Conservation (phyloP, 2,888 invertebrate species). For the Drosophila flavopinicola region DNA sequence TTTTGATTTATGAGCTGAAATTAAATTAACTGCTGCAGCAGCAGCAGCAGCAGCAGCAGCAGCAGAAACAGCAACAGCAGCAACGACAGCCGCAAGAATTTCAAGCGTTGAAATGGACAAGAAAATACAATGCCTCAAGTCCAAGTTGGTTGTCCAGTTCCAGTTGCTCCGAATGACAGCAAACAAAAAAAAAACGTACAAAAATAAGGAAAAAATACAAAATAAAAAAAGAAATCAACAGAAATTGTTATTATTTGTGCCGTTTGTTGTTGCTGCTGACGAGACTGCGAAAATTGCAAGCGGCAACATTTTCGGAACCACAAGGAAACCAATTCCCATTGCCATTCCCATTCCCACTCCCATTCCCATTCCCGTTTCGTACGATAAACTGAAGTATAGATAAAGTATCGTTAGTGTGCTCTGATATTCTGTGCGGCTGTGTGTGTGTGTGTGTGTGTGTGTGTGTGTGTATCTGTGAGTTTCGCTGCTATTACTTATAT, state of each 20-base stretch:
- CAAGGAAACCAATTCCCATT: constrained; percentile 57
- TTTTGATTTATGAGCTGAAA: constrained; percentile 81
- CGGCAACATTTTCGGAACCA: constrained; percentile 51
- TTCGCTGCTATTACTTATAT: constrained; percentile 28
- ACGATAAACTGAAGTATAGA: constrained; percentile 66
- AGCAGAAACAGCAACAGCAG: constrained; percentile 21
- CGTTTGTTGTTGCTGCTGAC: constrained; percentile 42
- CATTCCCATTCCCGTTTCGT: constrained; percentile 32
- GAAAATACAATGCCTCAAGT: constrained; percentile 58
- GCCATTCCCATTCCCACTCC: constrained; percentile 21
- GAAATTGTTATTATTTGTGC: constrained; percentile 62
- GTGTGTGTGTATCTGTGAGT: constrained; percentile 30
- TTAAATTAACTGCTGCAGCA: constrained; percentile 77
- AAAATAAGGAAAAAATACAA: constrained; percentile 25
- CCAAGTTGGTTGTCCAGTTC: constrained; percentile 56
- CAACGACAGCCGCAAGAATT: constrained; percentile 61
- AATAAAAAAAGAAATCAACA: constrained; percentile 44
- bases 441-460: constrained; percentile 22
- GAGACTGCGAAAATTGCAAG: constrained; percentile 66
- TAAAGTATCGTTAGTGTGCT: constrained; percentile 36
- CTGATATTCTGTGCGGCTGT: constrained; percentile 8
- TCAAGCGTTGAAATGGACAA: constrained; percentile 73
- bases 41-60: constrained; percentile 41
- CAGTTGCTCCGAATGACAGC: constrained; percentile 51
- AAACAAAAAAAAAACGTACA: constrained; percentile 6